Percentiles rank a stretch among this genome's conserved stretches.
phyloP scores from a whole-genome alignment of 1,140 invertebrate species.

The Drosophila ficusphila region DNA sequence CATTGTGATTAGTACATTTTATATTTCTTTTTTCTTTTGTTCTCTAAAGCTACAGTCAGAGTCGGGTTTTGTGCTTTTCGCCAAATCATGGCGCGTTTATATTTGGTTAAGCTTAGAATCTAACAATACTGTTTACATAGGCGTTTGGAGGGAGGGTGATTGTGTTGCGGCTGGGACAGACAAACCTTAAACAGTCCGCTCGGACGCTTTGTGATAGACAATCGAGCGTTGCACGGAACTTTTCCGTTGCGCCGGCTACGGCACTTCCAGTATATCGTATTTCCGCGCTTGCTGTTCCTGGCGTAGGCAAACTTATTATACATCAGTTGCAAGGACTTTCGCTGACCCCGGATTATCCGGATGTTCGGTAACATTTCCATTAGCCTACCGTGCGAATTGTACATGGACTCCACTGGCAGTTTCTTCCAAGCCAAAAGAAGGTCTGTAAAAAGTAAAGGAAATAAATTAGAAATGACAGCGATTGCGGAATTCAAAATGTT shows the following conservation, averaged over 20 bases:
- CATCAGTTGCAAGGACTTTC: conserved; percentile 64
- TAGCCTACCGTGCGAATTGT: conserved; percentile 11
- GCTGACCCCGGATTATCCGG: conserved; percentile 63
- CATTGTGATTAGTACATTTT: conserved; percentile 24
- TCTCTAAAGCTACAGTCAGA: conserved; percentile 31
- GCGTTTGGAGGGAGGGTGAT: conserved; percentile 66
- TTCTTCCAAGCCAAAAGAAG: neutral
- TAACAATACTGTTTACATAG: conserved; percentile 16
- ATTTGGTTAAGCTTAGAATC: conserved; percentile 40
- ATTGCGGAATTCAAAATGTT: too few relatives aligned
- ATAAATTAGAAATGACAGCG: neutral
- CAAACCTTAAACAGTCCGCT: conserved; percentile 65
- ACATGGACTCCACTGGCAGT: conserved; percentile 24
- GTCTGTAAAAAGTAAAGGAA: conserved; percentile 25
- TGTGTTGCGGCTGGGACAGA: conserved; percentile 65
- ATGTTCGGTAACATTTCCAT: conserved; percentile 1
- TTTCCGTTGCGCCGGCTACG: conserved; percentile 45
- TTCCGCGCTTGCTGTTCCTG: conserved; percentile 60
- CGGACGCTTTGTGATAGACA: conserved; percentile 52
- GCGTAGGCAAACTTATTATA: conserved; percentile 60
- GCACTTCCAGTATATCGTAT: conserved; percentile 78
- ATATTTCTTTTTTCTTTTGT: too few relatives aligned
- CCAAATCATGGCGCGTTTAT: conserved; percentile 40
- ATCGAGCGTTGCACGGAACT: conserved; percentile 63
- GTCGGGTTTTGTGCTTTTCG: conserved; percentile 41